Evolutionary conservation across 2,888 invertebrate species (phyloP).

Genomic region (Apodemia hepburni): DNA sequence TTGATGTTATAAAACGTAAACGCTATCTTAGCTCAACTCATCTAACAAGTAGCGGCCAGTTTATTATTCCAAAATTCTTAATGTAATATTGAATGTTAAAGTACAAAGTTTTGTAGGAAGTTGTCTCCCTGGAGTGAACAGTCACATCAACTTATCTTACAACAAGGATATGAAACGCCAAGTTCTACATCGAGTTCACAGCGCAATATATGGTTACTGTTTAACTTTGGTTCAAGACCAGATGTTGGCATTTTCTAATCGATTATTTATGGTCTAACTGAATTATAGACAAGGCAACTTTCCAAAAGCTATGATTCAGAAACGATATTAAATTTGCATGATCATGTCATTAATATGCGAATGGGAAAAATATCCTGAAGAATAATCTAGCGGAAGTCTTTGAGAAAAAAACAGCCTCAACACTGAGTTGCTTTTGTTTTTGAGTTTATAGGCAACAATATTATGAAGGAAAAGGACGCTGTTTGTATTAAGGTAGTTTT

Average conservation of each 20-base stretch:
- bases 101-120: conserved; percentile 5
- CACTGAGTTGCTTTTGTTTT: conserved; percentile 7
- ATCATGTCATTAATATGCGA: conserved; percentile 14
- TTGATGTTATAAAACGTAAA: too few species aligned
- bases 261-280: conserved; percentile 11
- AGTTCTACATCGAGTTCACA: conserved; percentile 15
- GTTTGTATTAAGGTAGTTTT: neutral
- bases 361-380: conserved; percentile 10
- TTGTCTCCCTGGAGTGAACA: conserved; percentile 6
- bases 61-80: neutral
- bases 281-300: conserved; percentile 8
- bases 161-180: conserved; percentile 12
- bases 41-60: neutral
- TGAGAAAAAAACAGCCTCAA: conserved; percentile 8
- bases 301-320: conserved; percentile 8
- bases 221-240: conserved; percentile 13
- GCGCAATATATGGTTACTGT: conserved; percentile 14
- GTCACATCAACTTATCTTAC: conserved; percentile 2
- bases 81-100: neutral
- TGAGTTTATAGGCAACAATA: neutral
- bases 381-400: conserved; percentile 6
- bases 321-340: conserved; percentile 15
- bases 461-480: neutral
- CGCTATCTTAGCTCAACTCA: too few species aligned
- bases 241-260: conserved; percentile 8